A percentile compares a stretch with the other conserved stretches of the same genome.
These are phyloP conservation scores for Nemoura dubitans DNA, from an alignment of 2,888 invertebrate genomes.

Conservation along the genomic window DNA sequence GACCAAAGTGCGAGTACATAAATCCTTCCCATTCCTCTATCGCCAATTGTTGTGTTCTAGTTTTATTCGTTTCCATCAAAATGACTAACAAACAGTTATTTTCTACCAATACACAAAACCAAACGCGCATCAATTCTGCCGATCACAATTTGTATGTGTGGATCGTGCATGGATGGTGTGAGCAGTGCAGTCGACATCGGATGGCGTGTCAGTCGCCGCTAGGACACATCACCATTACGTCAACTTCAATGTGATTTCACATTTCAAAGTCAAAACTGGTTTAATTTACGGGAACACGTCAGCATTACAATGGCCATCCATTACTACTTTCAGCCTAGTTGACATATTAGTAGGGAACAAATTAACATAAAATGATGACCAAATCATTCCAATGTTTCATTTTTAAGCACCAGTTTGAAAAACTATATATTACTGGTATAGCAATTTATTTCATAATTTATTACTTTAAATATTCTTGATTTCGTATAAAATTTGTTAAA, in stretches of 20 bases:
- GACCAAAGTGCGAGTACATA: not conserved
- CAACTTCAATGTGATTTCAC: slow-evolving; percentile 45
- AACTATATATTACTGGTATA: slow-evolving; percentile 28
- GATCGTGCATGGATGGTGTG: not conserved
- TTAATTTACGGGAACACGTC: slow-evolving; percentile 45
- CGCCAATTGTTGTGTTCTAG: not conserved
- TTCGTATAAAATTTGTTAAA: not conserved
- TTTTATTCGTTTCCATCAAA: slow-evolving; percentile 26
- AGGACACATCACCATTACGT: slow-evolving; percentile 49
- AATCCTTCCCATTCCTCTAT: not conserved
- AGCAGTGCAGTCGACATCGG: slow-evolving; percentile 44
- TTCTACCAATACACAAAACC: slow-evolving; percentile 29
- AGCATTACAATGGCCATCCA: slow-evolving; percentile 35
- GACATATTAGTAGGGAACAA: slow-evolving; percentile 37
- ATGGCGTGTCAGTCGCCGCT: slow-evolving; percentile 44
- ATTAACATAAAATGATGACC: slow-evolving; percentile 43
- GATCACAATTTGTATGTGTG: slow-evolving; percentile 46
- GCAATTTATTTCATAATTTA: slow-evolving; percentile 21
- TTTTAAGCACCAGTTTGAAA: slow-evolving; percentile 31
- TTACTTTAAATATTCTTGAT: slow-evolving; percentile 20
- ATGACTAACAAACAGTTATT: slow-evolving; percentile 26
- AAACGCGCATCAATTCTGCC: slow-evolving; percentile 47
- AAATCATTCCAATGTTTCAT: slow-evolving; percentile 33
- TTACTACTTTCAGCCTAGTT: slow-evolving; percentile 37
- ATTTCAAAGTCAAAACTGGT: slow-evolving; percentile 47